phyloP scores from a whole-genome alignment of 1,140 invertebrate genomes.

The Caenorhabditis inopinata region DNA sequence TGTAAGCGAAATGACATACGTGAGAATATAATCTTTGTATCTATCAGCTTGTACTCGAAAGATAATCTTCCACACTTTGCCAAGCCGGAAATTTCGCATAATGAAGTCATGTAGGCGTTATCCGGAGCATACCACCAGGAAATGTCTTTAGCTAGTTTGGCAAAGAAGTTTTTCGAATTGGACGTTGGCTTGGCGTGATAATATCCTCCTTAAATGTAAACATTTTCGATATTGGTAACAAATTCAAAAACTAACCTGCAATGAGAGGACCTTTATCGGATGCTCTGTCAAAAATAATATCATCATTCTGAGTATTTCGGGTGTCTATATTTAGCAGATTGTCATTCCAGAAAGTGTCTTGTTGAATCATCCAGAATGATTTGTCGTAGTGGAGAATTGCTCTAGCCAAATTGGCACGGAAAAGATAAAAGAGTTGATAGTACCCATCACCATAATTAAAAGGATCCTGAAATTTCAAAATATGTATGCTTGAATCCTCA shows the following conservation, averaged over 20 bases:
- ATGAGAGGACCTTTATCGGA: conserved; percentile 43
- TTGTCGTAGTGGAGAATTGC: conserved; percentile 36
- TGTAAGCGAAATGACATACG: conserved; percentile 11
- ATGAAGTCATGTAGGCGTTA: conserved; percentile 51
- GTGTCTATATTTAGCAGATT: conserved; percentile 22
- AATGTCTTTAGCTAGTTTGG: conserved; percentile 41
- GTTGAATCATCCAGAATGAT: conserved; percentile 53
- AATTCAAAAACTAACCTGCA: conserved; percentile 32
- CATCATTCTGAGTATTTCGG: background rate
- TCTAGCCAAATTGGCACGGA: conserved; percentile 46
- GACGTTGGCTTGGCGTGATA: conserved; percentile 42
- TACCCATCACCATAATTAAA: conserved; percentile 53
- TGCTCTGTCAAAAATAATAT: conserved; percentile 51
- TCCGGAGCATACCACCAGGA: conserved; percentile 54
- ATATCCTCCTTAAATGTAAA: conserved; percentile 46
- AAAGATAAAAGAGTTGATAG: conserved; percentile 51
- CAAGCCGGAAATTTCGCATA: conserved; percentile 37
- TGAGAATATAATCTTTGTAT: background rate
- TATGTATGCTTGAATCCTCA: background rate
- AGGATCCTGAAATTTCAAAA: conserved; percentile 41
- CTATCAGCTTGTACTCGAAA: conserved; percentile 47
- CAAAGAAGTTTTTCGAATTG: conserved; percentile 41
- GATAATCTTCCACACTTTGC: conserved; percentile 49
- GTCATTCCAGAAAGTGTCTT: conserved; percentile 49
- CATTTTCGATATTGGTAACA: background rate